A percentile compares a stretch with the other conserved stretches of the same genome.
Conservation (phyloP, 2,797 vertebrate species). For the Cossypha heuglini region DNA sequence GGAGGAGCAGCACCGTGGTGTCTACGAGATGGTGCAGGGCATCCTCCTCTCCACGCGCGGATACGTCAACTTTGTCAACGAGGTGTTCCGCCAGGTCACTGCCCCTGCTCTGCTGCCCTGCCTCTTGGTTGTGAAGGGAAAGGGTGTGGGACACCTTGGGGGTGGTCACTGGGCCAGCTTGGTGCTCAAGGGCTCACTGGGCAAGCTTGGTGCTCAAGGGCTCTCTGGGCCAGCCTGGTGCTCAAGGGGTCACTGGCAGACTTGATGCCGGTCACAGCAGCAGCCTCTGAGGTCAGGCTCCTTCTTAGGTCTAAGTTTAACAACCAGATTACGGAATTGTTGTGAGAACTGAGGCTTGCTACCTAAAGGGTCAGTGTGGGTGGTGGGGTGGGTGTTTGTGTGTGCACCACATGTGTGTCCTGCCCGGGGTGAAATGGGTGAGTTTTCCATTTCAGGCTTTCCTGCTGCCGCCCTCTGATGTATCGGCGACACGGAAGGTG, state of each 20-base stretch:
- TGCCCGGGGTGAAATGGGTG: not conserved
- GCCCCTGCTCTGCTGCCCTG: rapidly evolving
- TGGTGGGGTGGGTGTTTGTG: too few species aligned
- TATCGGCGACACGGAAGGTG: slow-evolving; percentile 90
- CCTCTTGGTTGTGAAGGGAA: rapidly evolving
- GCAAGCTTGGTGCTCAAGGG: too few species aligned
- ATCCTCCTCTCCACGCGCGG: slow-evolving; percentile 93
- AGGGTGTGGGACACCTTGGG: rapidly evolving
- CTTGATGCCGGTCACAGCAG: not conserved
- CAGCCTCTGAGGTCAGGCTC: not conserved
- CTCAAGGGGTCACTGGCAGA: too few species aligned
- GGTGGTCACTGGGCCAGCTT: too few species aligned
- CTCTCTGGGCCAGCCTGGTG: too few species aligned
- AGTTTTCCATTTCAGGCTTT: slow-evolving; percentile 82
- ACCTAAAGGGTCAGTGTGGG: rapidly evolving
- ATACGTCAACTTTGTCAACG: slow-evolving; percentile 97
- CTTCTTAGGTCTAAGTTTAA: not conserved
- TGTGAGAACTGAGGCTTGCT: not conserved
- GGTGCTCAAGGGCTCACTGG: too few species aligned
- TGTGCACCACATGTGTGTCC: not conserved
- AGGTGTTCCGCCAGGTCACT: slow-evolving; percentile 94
- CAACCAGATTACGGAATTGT: rapidly evolving
- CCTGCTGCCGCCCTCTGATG: slow-evolving; percentile 90
- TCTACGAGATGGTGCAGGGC: slow-evolving; percentile 94
- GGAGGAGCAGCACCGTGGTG: slow-evolving; percentile 88